Evolutionary conservation across 1,140 invertebrate genomes (phyloP), one percentile per base, ranked within the genome.

Genomic region (Venustaconcha ellipsiformis): DNA sequence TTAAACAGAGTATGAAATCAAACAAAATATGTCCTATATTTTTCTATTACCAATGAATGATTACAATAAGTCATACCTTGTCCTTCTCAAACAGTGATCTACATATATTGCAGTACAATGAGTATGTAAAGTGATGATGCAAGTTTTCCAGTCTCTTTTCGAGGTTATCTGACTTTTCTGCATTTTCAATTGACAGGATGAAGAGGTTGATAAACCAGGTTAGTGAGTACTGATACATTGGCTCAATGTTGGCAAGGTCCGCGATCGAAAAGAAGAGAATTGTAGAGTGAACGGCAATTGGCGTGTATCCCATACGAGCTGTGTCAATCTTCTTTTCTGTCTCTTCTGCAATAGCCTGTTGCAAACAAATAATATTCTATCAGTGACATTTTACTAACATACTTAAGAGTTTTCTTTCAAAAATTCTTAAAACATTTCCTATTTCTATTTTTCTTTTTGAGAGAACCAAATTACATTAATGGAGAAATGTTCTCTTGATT

Each of bases 1-100:
- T 37, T 8, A 37, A 37, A 37, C 37, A 37, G 37, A 37, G 37
- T 37, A 4, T 37, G 37, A 37, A 37, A 37, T 37, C 5, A 37
- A 37, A 37, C 37, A 37, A 8, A 37, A 37, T 37, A 37, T 37
- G 8, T 37, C 37, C 4, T 8, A 37, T 37, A 8, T 37, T 37
- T 37, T 37, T 37, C 37, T 37, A 37, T 37, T 37, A 37, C 37
- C 37, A 37, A 37, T 30, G 17, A 37, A 55, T 14, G 20, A 23
- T 18, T n/a, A 48, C n/a, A 56, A 20, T 13, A 59, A 69, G 48
- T 20, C 84, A 66, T 72, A 90, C 86, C 84, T 91, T 98, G 88
- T 99, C 95, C 92, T 97, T 97, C 91, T 99, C 97, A 91, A 99
- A 98, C 14, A 99, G 91, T 79, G 96, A 98, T 83, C 96, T 92